Evolutionary conservation across 1,140 invertebrate genomes (phyloP).

Genomic region (Zaprionus capensis): DNA sequence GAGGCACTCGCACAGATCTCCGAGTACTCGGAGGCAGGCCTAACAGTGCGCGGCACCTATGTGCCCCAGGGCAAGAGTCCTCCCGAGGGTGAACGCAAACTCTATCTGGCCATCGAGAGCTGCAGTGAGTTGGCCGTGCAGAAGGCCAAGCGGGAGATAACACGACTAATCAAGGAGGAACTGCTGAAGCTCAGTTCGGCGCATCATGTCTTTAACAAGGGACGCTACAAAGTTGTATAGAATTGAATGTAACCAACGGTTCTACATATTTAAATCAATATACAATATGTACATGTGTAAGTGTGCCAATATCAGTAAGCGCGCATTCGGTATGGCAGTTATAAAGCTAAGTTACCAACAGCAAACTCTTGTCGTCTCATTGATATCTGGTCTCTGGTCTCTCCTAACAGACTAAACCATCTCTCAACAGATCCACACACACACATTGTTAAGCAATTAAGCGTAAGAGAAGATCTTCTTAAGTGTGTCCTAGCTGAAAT

Average conservation of each 20-base stretch:
- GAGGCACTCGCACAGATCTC: constrained; percentile 99
- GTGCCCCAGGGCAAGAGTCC: constrained; percentile 94
- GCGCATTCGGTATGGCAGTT: not conserved
- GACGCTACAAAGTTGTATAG: constrained; percentile 97
- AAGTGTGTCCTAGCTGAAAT: not conserved
- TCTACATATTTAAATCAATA: not conserved
- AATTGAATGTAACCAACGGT: not conserved
- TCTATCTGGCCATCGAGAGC: constrained; percentile 99
- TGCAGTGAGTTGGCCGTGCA: constrained; percentile 98
- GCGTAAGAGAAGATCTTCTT: not conserved
- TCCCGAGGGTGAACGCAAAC: constrained; percentile 97
- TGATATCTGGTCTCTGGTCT: not conserved
- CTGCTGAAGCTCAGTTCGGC: constrained; percentile 95
- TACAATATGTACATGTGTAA: constrained; percentile 8
- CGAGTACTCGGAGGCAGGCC: constrained; percentile 99
- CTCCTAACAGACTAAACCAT: not conserved
- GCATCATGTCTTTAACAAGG: constrained; percentile 94
- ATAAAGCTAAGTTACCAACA: not conserved
- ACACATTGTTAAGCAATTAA: not conserved
- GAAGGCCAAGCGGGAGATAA: constrained; percentile 99
- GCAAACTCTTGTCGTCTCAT: not conserved
- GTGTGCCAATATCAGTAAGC: not conserved
- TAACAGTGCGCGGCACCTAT: constrained; percentile 99
- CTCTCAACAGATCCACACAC: not conserved
- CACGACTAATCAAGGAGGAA: constrained; percentile 98